Evolutionary conservation across 1,140 invertebrate genomes (phyloP), one percentile per base, ranked within the genome.

Genomic region (Cotesia glomerata): DNA sequence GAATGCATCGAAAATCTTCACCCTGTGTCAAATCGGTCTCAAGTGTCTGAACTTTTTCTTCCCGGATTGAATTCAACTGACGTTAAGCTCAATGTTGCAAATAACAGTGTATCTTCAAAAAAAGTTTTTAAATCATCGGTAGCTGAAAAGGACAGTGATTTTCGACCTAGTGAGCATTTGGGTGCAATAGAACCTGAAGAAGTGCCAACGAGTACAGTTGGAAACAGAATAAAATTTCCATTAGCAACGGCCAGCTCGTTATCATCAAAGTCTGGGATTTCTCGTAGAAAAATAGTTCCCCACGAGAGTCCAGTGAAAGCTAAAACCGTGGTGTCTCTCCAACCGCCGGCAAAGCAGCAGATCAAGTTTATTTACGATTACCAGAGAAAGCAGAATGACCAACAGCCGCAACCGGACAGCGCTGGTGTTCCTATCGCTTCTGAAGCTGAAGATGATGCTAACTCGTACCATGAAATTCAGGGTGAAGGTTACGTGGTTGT

Each of bases 171-270:
- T 49, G 49, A 76, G 3, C 82, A 82, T 52, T 74, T 84, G 1
- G 82, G 82, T 0, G 76, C 78, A 18, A 84, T 85, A 62, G 73
- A 26, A 26, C 26, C 26, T 2, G 26, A 76, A 1, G 74, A 79
- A 5, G 35, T 16, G 5, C 18, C 69, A 52, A 13, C 52, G 8
- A 58, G 62, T 5, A 62, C 45, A 11, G 39, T 71, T 16, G 18
- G 63, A 5, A 34, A 5, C 26, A 26, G 26, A 26, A 26, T 26
- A 72, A 71, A 18, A 72, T 71, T 8, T 62, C 71, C 18, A 0
- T 35, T 13, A 7, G 73, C 35, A 61, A 78, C 81, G 1, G 81
- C 82, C 67, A 80, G 81, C 59, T 75, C 75, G 2, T 35, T 78
- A 4, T n/a, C 52, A 54, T 13, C 9, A 9, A 54, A 54, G 52